Conservation (phyloP, 23 tunicate genomes). For the Styela plicata region DNA sequence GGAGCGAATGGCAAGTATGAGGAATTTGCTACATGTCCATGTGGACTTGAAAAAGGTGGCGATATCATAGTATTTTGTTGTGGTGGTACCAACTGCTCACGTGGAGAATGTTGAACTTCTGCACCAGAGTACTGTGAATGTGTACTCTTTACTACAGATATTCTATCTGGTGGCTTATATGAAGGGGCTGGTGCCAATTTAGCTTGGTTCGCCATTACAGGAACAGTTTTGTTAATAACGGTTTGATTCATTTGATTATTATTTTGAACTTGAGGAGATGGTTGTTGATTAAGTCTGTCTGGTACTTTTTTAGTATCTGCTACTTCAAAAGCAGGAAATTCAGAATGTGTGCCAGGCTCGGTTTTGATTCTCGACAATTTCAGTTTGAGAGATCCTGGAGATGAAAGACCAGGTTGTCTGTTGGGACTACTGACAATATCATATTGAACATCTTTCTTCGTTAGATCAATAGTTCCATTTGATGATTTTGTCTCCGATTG, state of each 20-base stretch:
- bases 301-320: constrained; percentile 29
- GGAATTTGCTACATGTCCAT: background rate
- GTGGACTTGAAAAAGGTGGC: background rate
- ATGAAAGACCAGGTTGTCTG: constrained; percentile 15
- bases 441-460: constrained; percentile 36
- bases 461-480: background rate
- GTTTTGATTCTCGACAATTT: constrained; percentile 65
- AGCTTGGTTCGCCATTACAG: background rate
- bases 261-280: background rate
- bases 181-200: background rate
- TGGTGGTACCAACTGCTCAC: background rate
- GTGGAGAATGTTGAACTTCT: background rate
- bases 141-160: background rate
- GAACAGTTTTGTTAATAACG: background rate
- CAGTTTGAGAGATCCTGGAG: constrained; percentile 67
- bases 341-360: constrained; percentile 2
- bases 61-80: background rate
- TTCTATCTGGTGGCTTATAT: background rate
- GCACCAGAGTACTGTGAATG: too few species aligned
- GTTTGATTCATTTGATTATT: background rate
- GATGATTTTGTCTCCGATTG: background rate
- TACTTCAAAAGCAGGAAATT: constrained; percentile 42
- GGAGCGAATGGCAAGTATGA: background rate
- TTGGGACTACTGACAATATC: constrained; percentile 49
- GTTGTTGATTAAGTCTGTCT: background rate